Evolutionary conservation across 2,888 invertebrate species (phyloP), one percentile per base, ranked within the genome.

Genomic region (Sclerodermus sp.): DNA sequence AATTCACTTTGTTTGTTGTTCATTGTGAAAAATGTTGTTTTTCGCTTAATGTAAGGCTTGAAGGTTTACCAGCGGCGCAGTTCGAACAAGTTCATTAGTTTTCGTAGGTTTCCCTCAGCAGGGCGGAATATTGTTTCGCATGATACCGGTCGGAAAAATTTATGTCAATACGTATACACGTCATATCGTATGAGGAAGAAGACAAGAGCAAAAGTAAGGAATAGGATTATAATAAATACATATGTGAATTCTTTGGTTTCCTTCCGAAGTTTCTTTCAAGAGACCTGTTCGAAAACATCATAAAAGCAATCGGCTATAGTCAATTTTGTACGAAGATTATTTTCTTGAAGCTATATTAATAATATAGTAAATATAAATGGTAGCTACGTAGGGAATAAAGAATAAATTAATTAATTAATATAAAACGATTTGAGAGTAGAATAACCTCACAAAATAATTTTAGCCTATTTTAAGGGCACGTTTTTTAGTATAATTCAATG

Each of bases 311-410:
- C 71, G 69, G 70, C 68, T 68, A 64, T 72, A 74, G 74, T 75
- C 76, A 76, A 76, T 76, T 76, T 76, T 77, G 66, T 76, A 76
- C 71, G 70, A 64, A 67, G 68, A 65, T 73, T 74, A 76, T 72
- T 73, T 75, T 74, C 68, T 67, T 62, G 66, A 67, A 66, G 68
- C 62, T 66, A 66, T 62, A 60, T 57, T 49, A 44, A 54, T 48
- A 31, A 51, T 51, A 64, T 56, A 61, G 57, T 55, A 55, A 58
- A 59, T 57, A 41, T 55, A 56, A 47, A 47, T 58, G 61, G 61
- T 64, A 59, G 55, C 42, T 44, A 52, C 38, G 49, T 57, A 62
- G 62, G 45, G 47, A 58, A 40, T 61, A 53, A 53, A 57, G 51
- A 54, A 57, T 58, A 62, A 32, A 44, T 38, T 37, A 57, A 39